These are phyloP conservation scores for Lampris megalopsis DNA, from an alignment of 2,113 vertebrate species.

Conservation along the genomic window DNA sequence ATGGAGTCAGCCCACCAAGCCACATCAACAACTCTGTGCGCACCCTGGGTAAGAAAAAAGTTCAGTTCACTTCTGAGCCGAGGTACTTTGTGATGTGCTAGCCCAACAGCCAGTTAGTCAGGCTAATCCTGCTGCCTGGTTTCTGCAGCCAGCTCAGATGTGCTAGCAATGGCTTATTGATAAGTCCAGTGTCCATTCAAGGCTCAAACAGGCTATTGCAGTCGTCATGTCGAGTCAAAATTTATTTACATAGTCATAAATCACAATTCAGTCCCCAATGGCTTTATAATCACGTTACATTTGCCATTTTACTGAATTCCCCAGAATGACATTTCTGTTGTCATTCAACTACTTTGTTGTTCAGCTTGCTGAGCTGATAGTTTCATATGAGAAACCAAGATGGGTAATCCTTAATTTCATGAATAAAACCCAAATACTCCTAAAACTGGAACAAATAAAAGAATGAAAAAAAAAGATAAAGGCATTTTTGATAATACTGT, in stretches of 20 bases:
- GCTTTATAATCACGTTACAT: not conserved
- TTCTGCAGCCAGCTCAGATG: not conserved
- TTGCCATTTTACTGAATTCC: not conserved
- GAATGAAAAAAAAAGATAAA: too few relatives aligned
- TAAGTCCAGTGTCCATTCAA: not conserved
- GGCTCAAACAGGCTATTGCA: constrained; percentile 22
- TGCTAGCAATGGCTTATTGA: constrained; percentile 1
- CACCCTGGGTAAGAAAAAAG: constrained; percentile 86
- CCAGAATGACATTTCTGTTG: too few relatives aligned
- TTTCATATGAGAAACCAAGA: too few relatives aligned
- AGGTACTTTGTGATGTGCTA: not conserved
- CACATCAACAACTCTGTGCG: constrained; percentile 81
- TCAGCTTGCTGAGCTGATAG: too few relatives aligned
- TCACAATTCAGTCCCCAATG: too few relatives aligned
- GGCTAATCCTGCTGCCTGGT: not conserved
- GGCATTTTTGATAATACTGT: too few relatives aligned
- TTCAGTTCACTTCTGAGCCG: constrained; percentile 8
- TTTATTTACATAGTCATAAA: too few relatives aligned
- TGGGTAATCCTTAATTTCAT: too few relatives aligned
- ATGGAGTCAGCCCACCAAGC: constrained; percentile 87
- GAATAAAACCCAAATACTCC: too few relatives aligned
- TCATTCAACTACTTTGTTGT: too few relatives aligned
- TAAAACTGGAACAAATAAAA: too few relatives aligned
- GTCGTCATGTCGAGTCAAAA: too few relatives aligned
- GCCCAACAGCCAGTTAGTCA: not conserved